phyloP scores from a whole-genome alignment of 2,113 vertebrate species.

The Turnix velox region DNA sequence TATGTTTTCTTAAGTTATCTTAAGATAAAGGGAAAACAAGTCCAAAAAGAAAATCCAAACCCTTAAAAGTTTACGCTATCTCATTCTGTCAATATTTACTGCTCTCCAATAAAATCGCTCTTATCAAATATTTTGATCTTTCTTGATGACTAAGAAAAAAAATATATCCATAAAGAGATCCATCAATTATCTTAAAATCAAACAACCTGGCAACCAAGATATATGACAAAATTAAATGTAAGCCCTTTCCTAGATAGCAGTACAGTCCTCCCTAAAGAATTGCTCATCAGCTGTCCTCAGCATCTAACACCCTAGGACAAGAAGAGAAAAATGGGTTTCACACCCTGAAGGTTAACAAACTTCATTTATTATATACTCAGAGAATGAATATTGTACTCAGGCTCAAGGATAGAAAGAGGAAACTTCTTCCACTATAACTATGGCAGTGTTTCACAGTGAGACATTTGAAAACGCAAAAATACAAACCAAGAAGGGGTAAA shows the following conservation, averaged over 20 bases:
- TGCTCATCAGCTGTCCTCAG: not conserved
- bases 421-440: not conserved
- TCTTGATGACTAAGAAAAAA: conserved; percentile 44
- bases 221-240: conserved; percentile 16
- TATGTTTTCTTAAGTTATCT: not conserved
- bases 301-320: not conserved
- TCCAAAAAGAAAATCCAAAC: not conserved
- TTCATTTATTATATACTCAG: conserved; percentile 2
- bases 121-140: conserved; percentile 37
- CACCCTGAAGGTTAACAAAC: conserved; percentile 43
- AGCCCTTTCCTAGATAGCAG: not conserved
- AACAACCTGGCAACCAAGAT: conserved; percentile 2
- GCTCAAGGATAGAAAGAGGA: not conserved
- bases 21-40: not conserved
- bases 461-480: conserved; percentile 7
- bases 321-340: conserved; percentile 24
- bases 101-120: conserved; percentile 10
- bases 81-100: conserved; percentile 5
- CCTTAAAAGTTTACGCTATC: not conserved
- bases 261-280: not conserved
- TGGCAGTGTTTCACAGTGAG: not conserved
- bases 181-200: conserved; percentile 49
- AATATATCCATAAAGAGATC: not conserved
- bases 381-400: not conserved
- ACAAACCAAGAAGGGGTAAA: not conserved